Percentiles rank a stretch among this genome's conserved stretches.
phyloP scores from a whole-genome alignment of 2,888 invertebrate genomes.

The Eueremaeus valkanovi region DNA sequence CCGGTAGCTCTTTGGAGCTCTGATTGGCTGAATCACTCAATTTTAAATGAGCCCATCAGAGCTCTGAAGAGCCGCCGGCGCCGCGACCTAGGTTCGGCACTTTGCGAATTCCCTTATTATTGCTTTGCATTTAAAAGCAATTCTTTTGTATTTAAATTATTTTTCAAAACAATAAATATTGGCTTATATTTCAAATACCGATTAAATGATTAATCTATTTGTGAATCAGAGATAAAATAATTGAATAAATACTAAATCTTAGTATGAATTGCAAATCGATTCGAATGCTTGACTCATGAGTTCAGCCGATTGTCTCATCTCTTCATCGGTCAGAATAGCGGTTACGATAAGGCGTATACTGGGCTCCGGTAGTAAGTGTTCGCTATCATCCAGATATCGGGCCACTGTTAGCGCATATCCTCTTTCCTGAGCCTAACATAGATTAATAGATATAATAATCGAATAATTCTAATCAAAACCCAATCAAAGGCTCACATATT shows the following conservation, averaged over 20 bases:
- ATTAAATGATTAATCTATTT: too few relatives aligned
- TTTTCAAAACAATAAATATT: slow-evolving; percentile 16
- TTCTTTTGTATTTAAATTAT: not conserved
- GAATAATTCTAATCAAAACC: not conserved
- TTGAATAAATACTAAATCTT: not conserved
- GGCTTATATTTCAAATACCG: not conserved
- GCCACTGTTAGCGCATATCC: slow-evolving; percentile 68
- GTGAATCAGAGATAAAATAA: not conserved
- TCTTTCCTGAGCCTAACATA: slow-evolving; percentile 60
- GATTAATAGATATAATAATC: not conserved
- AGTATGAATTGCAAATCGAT: not conserved
- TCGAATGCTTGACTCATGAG: slow-evolving; percentile 38
- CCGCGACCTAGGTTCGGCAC: too few relatives aligned
- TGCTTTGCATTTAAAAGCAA: not conserved
- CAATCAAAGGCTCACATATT: slow-evolving; percentile 50
- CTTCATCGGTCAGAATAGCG: slow-evolving; percentile 61
- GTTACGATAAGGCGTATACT: slow-evolving; percentile 70
- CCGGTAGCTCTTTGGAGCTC: too few relatives aligned
- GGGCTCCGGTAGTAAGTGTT: slow-evolving; percentile 63
- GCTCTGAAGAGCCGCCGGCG: too few relatives aligned
- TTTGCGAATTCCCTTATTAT: not conserved
- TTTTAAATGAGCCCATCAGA: too few relatives aligned
- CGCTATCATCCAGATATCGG: slow-evolving; percentile 65
- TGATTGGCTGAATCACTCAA: too few relatives aligned
- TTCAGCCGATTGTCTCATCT: slow-evolving; percentile 54